Percentiles rank a stretch among this genome's conserved stretches.
Conservation (phyloP, 2,888 invertebrate species). For the Unio pictorum region DNA sequence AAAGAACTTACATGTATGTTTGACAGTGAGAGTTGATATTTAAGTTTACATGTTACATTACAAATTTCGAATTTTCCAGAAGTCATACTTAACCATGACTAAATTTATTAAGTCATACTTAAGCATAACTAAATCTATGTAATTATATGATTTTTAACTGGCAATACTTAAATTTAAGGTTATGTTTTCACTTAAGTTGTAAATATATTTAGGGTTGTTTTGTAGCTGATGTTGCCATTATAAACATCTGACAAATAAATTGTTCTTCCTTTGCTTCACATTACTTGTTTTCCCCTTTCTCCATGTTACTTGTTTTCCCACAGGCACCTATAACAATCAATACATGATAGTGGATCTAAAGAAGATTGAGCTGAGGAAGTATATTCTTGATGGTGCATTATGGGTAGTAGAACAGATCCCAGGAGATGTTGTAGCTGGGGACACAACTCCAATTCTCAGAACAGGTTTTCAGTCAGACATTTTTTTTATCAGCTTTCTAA, state of each 20-base stretch:
- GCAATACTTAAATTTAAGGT: no score
- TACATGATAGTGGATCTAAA: constrained; percentile 70
- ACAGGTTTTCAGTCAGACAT: constrained; percentile 43
- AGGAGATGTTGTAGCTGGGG: constrained; percentile 59
- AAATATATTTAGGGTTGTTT: not conserved
- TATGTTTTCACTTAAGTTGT: not conserved
- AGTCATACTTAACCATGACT: no score
- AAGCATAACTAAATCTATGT: no score
- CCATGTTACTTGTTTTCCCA: not conserved
- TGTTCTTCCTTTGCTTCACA: not conserved
- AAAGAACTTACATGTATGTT: no score
- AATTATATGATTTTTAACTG: no score
- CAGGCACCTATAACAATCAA: constrained; percentile 71
- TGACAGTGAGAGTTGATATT: no score
- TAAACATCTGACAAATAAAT: not conserved
- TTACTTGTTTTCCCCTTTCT: not conserved
- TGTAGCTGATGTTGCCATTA: not conserved
- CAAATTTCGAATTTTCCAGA: no score
- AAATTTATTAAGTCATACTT: no score
- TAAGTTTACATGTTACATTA: no score
- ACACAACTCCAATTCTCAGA: constrained; percentile 61
- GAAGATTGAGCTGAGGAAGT: constrained; percentile 47
- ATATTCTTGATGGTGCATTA: constrained; percentile 59
- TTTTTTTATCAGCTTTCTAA: no score
- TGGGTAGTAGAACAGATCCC: constrained; percentile 71